Percentiles rank a stretch among this genome's conserved stretches.
phyloP scores from a whole-genome alignment of 2,888 invertebrate species.

The Dicroscelio sp. region DNA sequence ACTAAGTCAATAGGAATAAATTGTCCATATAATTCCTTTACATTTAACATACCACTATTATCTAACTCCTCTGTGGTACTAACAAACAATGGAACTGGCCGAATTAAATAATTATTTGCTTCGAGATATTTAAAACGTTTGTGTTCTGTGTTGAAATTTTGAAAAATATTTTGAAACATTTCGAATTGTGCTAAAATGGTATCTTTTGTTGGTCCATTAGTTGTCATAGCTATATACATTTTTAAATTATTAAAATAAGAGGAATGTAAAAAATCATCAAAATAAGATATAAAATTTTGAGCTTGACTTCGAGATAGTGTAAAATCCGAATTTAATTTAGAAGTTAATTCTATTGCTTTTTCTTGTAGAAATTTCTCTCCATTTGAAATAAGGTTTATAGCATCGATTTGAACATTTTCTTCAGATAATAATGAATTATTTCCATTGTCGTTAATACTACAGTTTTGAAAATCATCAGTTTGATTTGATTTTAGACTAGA shows the following conservation, averaged over 20 bases:
- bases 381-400: background rate
- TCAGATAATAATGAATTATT: no score
- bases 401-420: background rate
- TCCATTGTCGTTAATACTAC: no score
- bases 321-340: constrained; percentile 1
- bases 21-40: background rate
- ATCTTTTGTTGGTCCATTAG: background rate
- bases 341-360: constrained; percentile 1
- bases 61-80: constrained; percentile 4
- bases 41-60: background rate
- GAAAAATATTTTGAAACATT: constrained; percentile 22
- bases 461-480: no score
- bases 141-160: constrained; percentile 28
- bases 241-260: background rate
- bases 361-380: background rate
- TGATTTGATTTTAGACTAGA: no score
- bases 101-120: constrained; percentile 21
- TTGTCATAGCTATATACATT: background rate
- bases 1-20: constrained; percentile 6
- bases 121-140: constrained; percentile 53
- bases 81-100: constrained; percentile 16
- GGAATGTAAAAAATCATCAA: constrained; percentile 5
- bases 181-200: background rate
- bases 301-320: background rate
- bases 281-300: background rate